Evolutionary conservation across 2,888 invertebrate species (phyloP).

Genomic region (Emmelina monodactyla): DNA sequence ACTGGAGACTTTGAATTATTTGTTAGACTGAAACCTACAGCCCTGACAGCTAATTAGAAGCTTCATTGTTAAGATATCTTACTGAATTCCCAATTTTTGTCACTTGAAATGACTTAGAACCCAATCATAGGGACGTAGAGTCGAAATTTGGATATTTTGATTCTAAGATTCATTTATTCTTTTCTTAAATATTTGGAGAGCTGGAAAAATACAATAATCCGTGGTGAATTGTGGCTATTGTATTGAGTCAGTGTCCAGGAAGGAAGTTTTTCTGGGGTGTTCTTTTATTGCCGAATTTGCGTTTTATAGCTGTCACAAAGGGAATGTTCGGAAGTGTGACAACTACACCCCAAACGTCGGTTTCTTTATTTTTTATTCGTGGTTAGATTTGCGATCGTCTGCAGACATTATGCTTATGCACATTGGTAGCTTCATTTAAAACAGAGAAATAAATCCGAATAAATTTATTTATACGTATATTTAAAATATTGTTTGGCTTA

Average conservation of each 20-base stretch:
- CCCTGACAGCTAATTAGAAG: conserved; percentile 64
- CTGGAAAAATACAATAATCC: conserved; percentile 64
- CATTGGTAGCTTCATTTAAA: too few species aligned
- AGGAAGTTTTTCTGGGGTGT: conserved; percentile 56
- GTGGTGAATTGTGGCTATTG: conserved; percentile 53
- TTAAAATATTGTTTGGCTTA: too few species aligned
- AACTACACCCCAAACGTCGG: conserved; percentile 36
- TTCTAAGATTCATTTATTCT: conserved; percentile 47
- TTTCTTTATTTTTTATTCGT: conserved; percentile 28
- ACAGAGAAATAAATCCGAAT: too few species aligned
- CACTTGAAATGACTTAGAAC: conserved; percentile 23
- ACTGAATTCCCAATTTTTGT: conserved; percentile 24
- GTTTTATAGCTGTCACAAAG: conserved; percentile 59
- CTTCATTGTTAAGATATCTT: conserved; percentile 60
- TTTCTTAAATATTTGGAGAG: conserved; percentile 59
- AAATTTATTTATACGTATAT: too few species aligned
- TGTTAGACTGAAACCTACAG: conserved; percentile 40
- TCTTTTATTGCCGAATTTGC: conserved; percentile 64
- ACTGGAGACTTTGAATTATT: conserved; percentile 61
- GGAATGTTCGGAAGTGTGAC: conserved; percentile 48
- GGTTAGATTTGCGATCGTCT: too few species aligned
- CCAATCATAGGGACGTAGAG: conserved; percentile 20
- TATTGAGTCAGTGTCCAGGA: conserved; percentile 64
- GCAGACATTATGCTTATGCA: too few species aligned
- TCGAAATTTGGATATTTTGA: conserved; percentile 22